These are phyloP conservation scores for Oryctes rhinoceros DNA, from an alignment of 1,140 invertebrate genomes.

Conservation along the genomic window DNA sequence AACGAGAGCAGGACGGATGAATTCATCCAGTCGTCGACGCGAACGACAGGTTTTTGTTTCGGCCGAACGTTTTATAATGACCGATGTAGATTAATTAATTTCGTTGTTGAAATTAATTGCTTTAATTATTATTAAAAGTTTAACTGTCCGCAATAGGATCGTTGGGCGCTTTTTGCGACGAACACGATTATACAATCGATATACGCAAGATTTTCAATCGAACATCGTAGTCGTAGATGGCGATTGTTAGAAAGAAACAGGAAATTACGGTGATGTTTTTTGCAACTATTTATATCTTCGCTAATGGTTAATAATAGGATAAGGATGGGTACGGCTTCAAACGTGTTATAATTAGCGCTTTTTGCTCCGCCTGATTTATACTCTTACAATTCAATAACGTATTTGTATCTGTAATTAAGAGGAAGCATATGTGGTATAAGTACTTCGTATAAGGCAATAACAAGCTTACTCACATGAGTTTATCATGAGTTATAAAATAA, in stretches of 20 bases:
- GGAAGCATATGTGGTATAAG: neutral
- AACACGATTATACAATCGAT: too few species aligned
- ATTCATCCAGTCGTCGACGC: neutral
- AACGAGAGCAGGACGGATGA: neutral
- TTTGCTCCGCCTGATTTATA: neutral
- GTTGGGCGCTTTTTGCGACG: neutral
- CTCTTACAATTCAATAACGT: too few species aligned
- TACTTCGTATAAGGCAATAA: too few species aligned
- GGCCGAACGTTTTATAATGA: slow-evolving; percentile 11
- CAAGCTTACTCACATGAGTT: too few species aligned
- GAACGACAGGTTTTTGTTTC: slow-evolving; percentile 12
- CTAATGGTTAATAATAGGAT: neutral
- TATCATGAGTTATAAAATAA: too few species aligned
- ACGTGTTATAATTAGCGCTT: neutral
- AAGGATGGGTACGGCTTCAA: neutral
- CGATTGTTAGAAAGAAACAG: neutral
- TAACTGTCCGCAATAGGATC: neutral
- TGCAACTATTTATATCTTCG: neutral
- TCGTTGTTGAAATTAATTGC: slow-evolving; percentile 41
- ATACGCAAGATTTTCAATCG: neutral
- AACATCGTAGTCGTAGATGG: neutral
- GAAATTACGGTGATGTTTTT: neutral
- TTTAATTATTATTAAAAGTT: slow-evolving; percentile 40
- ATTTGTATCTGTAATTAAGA: neutral
- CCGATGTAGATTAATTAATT: slow-evolving; percentile 42